These are phyloP conservation scores for Carassius carassius DNA, from an alignment of 2,113 vertebrate species.

Conservation along the genomic window DNA sequence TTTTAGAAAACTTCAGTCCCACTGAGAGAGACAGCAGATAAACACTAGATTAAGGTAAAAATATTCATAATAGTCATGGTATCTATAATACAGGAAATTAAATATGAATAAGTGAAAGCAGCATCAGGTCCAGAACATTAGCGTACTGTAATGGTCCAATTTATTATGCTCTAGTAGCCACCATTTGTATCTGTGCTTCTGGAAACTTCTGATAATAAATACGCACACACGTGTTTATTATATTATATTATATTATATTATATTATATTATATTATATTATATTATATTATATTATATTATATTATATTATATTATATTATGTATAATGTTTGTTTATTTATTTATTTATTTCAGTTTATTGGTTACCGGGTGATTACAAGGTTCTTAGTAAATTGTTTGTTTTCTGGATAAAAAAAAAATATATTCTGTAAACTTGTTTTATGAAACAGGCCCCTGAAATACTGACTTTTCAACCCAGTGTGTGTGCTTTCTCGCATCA, in stretches of 20 bases:
- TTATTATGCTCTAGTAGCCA: slow-evolving; percentile 16
- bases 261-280: neutral
- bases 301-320: neutral
- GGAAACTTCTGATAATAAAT: neutral
- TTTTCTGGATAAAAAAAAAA: too few species aligned
- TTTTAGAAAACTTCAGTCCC: slow-evolving; percentile 46
- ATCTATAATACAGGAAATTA: slow-evolving; percentile 32
- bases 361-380: neutral
- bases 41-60: slow-evolving; percentile 43
- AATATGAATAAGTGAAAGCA: slow-evolving; percentile 42
- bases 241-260: too few species aligned
- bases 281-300: too few species aligned
- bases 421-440: too few species aligned
- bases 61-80: slow-evolving; percentile 33
- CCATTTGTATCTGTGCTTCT: neutral
- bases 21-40: slow-evolving; percentile 34
- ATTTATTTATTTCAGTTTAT: neutral
- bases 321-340: too few species aligned
- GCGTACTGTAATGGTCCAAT: slow-evolving; percentile 37
- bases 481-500: slow-evolving; percentile 5
- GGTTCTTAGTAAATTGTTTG: neutral
- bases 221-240: neutral
- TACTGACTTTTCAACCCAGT: neutral
- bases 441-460: too few species aligned
- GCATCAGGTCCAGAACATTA: slow-evolving; percentile 45